phyloP scores from a whole-genome alignment of 2,113 vertebrate species.

The Epinephelus moara region DNA sequence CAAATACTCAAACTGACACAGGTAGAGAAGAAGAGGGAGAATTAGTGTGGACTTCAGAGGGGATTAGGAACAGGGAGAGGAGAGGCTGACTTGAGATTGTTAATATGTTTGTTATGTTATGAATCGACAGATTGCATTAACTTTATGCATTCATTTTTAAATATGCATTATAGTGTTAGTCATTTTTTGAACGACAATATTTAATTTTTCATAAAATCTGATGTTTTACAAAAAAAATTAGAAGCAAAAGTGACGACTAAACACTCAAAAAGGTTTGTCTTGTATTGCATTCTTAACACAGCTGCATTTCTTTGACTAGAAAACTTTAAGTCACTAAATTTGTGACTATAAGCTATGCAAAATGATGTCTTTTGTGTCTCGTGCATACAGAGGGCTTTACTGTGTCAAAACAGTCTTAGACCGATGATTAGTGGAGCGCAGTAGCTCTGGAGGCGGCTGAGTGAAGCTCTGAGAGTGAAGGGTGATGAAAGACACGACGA shows the following conservation, averaged over 20 bases:
- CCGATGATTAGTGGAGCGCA: not conserved
- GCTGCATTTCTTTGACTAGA: not conserved
- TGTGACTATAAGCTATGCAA: not conserved
- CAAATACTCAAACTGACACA: slow-evolving; percentile 3
- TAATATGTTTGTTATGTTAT: slow-evolving; percentile 8
- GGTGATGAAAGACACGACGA: slow-evolving; percentile 47
- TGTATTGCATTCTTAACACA: not conserved
- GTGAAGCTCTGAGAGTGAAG: slow-evolving; percentile 29
- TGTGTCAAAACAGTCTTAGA: slow-evolving; percentile 14
- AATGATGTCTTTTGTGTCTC: not conserved
- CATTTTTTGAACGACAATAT: not conserved
- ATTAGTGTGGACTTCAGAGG: slow-evolving; percentile 33
- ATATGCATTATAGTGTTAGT: not conserved
- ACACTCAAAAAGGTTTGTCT: not conserved
- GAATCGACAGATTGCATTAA: not conserved
- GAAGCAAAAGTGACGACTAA: not conserved
- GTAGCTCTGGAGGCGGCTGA: slow-evolving; percentile 22
- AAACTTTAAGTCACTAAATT: not conserved
- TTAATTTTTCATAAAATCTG: not conserved
- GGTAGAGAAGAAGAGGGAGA: not conserved
- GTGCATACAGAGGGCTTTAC: not conserved
- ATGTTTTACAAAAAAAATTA: not conserved
- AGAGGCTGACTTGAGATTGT: not conserved
- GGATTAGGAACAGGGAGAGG: slow-evolving; percentile 40
- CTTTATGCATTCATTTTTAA: not conserved